Base-by-base conservation (phyloP, 64 coral and sea anemone species). In the Pocillopora verrucosa region DNA sequence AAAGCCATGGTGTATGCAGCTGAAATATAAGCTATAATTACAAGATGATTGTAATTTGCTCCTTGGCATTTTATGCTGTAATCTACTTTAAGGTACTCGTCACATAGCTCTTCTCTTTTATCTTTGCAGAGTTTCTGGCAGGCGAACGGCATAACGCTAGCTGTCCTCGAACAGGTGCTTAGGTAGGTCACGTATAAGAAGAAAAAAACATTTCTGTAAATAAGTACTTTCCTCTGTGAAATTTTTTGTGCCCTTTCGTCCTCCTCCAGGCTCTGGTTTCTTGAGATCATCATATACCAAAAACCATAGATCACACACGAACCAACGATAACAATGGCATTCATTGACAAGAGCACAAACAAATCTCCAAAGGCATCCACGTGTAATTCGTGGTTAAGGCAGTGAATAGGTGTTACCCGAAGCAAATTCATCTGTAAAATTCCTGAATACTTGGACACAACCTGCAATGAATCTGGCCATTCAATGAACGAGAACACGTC, bases 401-500 rank as follows among this genome's bases (percentile, higher is more conserved):
- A 91, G 58, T 60, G 58, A 45, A 91, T 61, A 5, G 89, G 89
- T 4, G 89, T 69, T 26, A 91, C 84, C 67, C 84, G 59, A 9
- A 91, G 70, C 11, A 91, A 17, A 36, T 86, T 91, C 2, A 91
- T 79, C 57, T 91, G 89, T 25, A 91, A 56, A 12, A 84, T 30
- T 15, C 84, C 79, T 9, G 89, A 80, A 36, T 85, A 84, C 51
- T 91, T 75, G 2, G 65, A 69, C 38, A 91, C 84, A 60, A 74
- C 64, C 12, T 79, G 30, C 35, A 91, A 60, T 0, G 65, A 60
- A 11, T 37, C 57, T 34, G 89, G 89, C 80, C 80, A 82, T 74
- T 91, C 84, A 11, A 91, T 45, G 73, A 75, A 91, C 16, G n/a
- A 41, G 84, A 91, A 91, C 30, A 45, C 89, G 61, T 91, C 65